Evolutionary conservation across 2,797 vertebrate genomes (phyloP), one percentile per base, ranked within the genome.

Genomic region (Dromococcyx pavoninus): DNA sequence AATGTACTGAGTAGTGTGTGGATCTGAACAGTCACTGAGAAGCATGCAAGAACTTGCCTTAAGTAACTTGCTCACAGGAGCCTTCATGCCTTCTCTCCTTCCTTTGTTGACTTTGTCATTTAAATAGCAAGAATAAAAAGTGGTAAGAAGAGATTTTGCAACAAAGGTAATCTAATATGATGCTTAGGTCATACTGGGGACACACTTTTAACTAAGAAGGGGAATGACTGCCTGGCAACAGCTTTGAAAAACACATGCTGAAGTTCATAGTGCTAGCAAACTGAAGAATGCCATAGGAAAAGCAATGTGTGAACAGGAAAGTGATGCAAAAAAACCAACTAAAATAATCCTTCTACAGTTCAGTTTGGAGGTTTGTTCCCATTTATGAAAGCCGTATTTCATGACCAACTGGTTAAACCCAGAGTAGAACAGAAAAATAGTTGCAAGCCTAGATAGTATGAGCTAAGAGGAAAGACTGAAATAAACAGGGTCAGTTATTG

Each of bases 1-100:
- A 39, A 3, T 0, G 0, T 56, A n/a, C 9, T 17, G n/a, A 27
- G 39, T 7, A 24, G 5, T 69, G 17, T 1, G 1, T 6, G 62
- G 58, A 84, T 54, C 46, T 57, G 23, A 88, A 72, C 11, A 77
- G 37, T 35, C 58, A 30, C 67, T 37, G 41, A 89, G 44, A 57
- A 93, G 53, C 89, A 24, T 9, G 87, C 27, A 92, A 77, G 44
- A 79, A 85, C 71, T 89, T 85, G 86, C 24, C 64, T 93, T 50
- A 78, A 1, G 35, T 60, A 80, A 87, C 57, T 66, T 43, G 43
- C 16, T 61, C 22, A 28, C 33, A 22, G 0, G 7, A 89, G 41
- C 37, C 44, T 86, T 77, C 46, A 54, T 24, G 67, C 23, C 24
- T 25, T 73, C 72, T 12, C 50, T 67, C 28, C 19, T 80, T 66